Evolutionary conservation across 1,140 invertebrate species (phyloP), one percentile per base, ranked within the genome.

Genomic region (Ectropis grisescens): DNA sequence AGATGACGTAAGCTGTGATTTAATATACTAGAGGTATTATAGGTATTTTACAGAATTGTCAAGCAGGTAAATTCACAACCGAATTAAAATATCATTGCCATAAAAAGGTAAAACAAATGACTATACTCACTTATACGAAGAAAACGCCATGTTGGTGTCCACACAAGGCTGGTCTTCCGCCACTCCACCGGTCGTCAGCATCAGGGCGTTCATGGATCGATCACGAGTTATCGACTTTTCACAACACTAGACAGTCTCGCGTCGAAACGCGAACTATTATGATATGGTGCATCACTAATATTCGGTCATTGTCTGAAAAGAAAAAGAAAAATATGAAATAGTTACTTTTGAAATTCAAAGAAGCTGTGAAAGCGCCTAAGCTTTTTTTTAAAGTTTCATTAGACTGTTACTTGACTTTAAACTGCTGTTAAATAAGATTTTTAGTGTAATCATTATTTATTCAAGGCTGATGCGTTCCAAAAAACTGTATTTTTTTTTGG

Each of bases 131-230:
- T 76, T 79, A 30, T 79, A 79, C 33, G 67, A 61, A 15, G 74
- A 65, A 45, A 76, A 79, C 33, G 74, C 67, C 74, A 79, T 79
- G 33, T 70, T 79, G 45, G 51, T 62, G 47, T 79, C 74, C 49
- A 72, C 62, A 52, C 58, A 65, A 33, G 65, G 57, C 52, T 71
- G 70, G 39, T 79, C 74, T 38, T 79, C 74, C 44, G 71, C 58
- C 11, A 54, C 43, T 27, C 68, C 67, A 29, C 53, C 55, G 41
- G 69, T 66, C 42, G 75, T 80, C 33, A 80, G 69, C 75, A 80
- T 80, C 39, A 80, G 75, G 58, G 65, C 68, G 64, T 80, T 76
- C 75, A 80, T 80, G 26, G 29, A 37, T 44, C 39, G 47, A 52
- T 51, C 19, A 33, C 11, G 27, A 40, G 35, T 26, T 47, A 46